These are phyloP conservation scores for Harpalus rufipes DNA, from an alignment of 2,888 invertebrate species.

Conservation along the genomic window DNA sequence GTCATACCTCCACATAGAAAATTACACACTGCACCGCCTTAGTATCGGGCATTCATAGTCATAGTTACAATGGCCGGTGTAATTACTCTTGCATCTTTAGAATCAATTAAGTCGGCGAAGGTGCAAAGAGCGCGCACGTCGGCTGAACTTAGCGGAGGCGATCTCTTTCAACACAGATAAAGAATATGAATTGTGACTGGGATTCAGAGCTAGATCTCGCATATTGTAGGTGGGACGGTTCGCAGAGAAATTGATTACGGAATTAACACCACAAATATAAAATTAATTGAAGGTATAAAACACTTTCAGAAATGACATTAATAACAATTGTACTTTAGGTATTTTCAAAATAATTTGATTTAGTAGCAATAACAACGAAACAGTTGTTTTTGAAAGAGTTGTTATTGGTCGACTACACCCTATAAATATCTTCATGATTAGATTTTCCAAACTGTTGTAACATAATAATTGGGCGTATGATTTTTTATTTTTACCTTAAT, in stretches of 20 bases:
- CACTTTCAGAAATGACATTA: not conserved
- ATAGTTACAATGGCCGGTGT: constrained; percentile 39
- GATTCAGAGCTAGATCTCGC: constrained; percentile 11
- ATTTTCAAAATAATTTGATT: too few relatives aligned
- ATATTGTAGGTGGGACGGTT: constrained; percentile 27
- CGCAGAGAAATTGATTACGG: constrained; percentile 29
- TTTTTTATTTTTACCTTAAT: too few relatives aligned
- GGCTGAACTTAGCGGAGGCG: constrained; percentile 26
- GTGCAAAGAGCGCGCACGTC: constrained; percentile 54
- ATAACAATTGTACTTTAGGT: not conserved
- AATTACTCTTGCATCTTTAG: constrained; percentile 58
- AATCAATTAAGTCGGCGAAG: constrained; percentile 63
- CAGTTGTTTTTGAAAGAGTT: too few relatives aligned
- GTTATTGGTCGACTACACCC: too few relatives aligned
- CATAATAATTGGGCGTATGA: too few relatives aligned
- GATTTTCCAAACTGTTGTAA: too few relatives aligned
- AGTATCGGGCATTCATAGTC: constrained; percentile 13
- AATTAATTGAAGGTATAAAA: not conserved
- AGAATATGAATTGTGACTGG: constrained; percentile 37
- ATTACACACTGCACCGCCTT: not conserved
- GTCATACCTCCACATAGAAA: not conserved
- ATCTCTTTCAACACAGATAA: constrained; percentile 8
- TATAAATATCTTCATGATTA: too few relatives aligned
- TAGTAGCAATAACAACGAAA: too few relatives aligned
- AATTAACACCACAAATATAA: constrained; percentile 12